Evolutionary conservation across 1,140 invertebrate genomes (phyloP).

Genomic region (Fragariocoptes setiger): DNA sequence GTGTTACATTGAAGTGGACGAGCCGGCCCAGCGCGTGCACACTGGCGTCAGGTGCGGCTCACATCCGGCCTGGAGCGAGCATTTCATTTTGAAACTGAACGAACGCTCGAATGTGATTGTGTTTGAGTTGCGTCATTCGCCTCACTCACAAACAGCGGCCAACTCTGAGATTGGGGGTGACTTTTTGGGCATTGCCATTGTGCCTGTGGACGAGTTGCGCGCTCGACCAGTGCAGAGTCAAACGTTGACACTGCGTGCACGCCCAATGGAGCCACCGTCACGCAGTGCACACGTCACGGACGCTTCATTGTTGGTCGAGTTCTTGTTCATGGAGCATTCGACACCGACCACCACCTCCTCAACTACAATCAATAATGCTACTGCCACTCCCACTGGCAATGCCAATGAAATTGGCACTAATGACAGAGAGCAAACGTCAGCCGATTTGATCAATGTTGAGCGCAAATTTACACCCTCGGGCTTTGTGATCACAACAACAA

Average conservation of each 20-base stretch:
- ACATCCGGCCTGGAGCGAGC: background rate
- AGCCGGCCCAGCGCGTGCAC: background rate
- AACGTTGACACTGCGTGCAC: background rate
- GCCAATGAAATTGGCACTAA: background rate
- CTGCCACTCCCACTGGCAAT: background rate
- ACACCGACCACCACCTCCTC: background rate
- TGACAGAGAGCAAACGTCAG: conserved; percentile 48
- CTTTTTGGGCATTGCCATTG: background rate
- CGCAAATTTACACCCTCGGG: background rate
- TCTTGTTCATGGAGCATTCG: background rate
- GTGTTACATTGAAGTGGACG: background rate
- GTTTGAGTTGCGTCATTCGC: background rate
- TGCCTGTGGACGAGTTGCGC: background rate
- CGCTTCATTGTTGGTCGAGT: background rate
- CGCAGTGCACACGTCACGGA: background rate
- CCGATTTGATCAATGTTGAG: conserved; percentile 53
- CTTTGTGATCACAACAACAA: background rate
- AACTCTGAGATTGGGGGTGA: background rate
- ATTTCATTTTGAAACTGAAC: background rate
- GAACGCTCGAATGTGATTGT: background rate
- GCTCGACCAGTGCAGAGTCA: background rate
- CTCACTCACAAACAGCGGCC: background rate
- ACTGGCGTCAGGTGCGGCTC: background rate
- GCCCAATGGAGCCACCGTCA: background rate
- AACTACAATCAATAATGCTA: background rate